A percentile compares a stretch with the other conserved stretches of the same genome.
Evolutionary conservation across 2,797 vertebrate genomes (phyloP).

Genomic region (Pseudochromis fuscus): DNA sequence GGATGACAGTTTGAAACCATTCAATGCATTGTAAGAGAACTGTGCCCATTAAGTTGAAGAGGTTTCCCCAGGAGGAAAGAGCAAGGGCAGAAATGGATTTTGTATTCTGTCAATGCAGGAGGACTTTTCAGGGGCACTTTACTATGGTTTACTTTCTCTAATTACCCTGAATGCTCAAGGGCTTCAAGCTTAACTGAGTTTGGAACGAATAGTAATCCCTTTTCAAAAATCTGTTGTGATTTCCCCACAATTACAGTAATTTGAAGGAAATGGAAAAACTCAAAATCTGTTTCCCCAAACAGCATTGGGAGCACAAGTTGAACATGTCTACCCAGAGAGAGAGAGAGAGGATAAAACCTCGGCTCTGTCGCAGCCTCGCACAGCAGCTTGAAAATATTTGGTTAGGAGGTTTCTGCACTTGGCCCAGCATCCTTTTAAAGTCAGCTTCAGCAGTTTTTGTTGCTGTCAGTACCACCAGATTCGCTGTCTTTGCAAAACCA

Average conservation of each 20-base stretch:
- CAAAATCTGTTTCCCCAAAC: slow-evolving; percentile 2
- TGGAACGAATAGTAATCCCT: slow-evolving; percentile 9
- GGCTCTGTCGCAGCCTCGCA: slow-evolving; percentile 3
- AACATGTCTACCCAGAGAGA: not conserved
- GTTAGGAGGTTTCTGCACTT: slow-evolving; percentile 40
- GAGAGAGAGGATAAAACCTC: slow-evolving; percentile 15
- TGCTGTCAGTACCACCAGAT: slow-evolving; percentile 33
- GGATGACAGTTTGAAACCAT: slow-evolving; percentile 13
- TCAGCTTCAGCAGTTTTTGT: slow-evolving; percentile 48
- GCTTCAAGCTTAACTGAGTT: not conserved
- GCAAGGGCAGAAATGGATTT: slow-evolving; percentile 13
- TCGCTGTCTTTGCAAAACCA: slow-evolving; percentile 46
- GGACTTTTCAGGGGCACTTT: slow-evolving; percentile 11
- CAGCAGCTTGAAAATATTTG: slow-evolving; percentile 50
- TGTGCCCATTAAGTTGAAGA: slow-evolving; percentile 21
- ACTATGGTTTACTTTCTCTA: slow-evolving; percentile 6
- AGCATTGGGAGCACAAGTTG: slow-evolving; percentile 6
- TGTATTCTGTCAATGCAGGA: not conserved
- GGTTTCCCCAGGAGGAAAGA: slow-evolving; percentile 18
- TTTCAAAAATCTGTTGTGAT: slow-evolving; percentile 1
- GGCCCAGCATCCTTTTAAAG: slow-evolving; percentile 43
- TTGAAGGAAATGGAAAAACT: slow-evolving; percentile 18
- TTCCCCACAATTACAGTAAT: too few relatives aligned
- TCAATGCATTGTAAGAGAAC: slow-evolving; percentile 7
- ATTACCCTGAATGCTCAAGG: not conserved